phyloP scores from a whole-genome alignment of 2,113 vertebrate species.

The Melanotaenia duboulayi region DNA sequence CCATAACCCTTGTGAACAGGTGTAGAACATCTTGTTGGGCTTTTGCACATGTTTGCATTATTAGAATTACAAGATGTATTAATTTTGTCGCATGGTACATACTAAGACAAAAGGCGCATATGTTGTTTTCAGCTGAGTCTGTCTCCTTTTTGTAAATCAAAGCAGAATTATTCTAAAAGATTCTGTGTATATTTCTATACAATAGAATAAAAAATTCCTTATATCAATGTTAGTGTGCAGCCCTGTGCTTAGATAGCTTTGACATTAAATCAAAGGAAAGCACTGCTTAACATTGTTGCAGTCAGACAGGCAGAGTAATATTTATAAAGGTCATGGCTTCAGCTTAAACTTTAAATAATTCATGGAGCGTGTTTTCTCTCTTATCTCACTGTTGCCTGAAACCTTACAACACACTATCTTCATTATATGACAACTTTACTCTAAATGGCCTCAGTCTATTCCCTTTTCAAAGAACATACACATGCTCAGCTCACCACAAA shows the following conservation, averaged over 20 bases:
- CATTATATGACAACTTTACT: conserved; percentile 21
- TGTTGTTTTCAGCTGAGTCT: too few species aligned
- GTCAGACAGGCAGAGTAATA: conserved; percentile 50
- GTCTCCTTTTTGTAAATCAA: too few species aligned
- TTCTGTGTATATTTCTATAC: background rate
- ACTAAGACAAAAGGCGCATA: too few species aligned
- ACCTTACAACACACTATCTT: conserved; percentile 8
- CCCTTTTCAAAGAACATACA: background rate
- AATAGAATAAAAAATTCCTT: conserved; percentile 19
- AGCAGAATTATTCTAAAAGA: too few species aligned
- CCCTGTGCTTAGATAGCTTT: conserved; percentile 36
- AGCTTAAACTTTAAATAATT: conserved; percentile 59
- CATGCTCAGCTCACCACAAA: background rate
- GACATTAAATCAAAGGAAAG: conserved; percentile 60
- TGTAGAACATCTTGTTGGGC: background rate
- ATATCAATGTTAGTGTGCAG: conserved; percentile 15
- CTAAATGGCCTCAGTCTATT: conserved; percentile 3
- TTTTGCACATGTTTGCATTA: background rate
- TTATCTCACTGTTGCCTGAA: conserved; percentile 20
- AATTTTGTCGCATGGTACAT: background rate
- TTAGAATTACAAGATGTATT: background rate
- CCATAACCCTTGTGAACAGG: background rate
- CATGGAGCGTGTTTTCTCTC: conserved; percentile 31
- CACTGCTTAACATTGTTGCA: conserved; percentile 44
- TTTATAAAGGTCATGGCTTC: conserved; percentile 69